Evolutionary conservation across 1,140 invertebrate species (phyloP), one percentile per base, ranked within the genome.

Genomic region (Phymastichus coffea): DNA sequence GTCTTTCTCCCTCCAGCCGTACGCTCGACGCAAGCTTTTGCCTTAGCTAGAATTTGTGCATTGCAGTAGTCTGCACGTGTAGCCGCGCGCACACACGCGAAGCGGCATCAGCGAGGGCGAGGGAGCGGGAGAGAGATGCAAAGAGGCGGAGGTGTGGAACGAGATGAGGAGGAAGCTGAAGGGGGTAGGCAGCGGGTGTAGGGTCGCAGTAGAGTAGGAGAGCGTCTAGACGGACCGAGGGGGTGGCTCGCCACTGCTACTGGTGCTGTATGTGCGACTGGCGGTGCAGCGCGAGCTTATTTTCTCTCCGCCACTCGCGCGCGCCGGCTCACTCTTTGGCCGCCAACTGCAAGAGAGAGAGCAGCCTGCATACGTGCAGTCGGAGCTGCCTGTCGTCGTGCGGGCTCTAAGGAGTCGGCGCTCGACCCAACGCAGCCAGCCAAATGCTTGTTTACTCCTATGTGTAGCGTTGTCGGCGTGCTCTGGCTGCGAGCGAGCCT

Each of bases 171-270:
- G 61, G 46, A 53, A 52, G 54, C 48, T 55, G 58, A 66, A 58
- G 55, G 58, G 56, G 61, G 58, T 56, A 49, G 44, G 64, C 25
- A 59, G 61, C 44, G 59, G 40, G 58, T 64, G 65, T 69, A 61
- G 65, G 70, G 72, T 70, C 68, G 70, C 65, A 75, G 73, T 71
- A 72, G 71, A 75, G 74, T 75, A 74, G 69, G 71, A 75, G 69
- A 72, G 68, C 70, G 75, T 77, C 75, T 77, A 77, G 75, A 77
- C 75, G 72, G 70, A 69, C 72, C 61, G 71, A 69, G 55, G 70
- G 67, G 68, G 70, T 63, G 63, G 63, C 61, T 65, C 48, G 57
- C 40, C 61, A 54, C 57, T 64, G 59, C 55, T 20, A 19, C 28
- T 35, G 28, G 47, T 38, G 3, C 41, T 20, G 35, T 40, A n/a